Percentiles rank a stretch among this genome's conserved stretches.
These are phyloP conservation scores for Bubo scandiacus DNA, from an alignment of 2,113 vertebrate genomes.

Conservation along the genomic window DNA sequence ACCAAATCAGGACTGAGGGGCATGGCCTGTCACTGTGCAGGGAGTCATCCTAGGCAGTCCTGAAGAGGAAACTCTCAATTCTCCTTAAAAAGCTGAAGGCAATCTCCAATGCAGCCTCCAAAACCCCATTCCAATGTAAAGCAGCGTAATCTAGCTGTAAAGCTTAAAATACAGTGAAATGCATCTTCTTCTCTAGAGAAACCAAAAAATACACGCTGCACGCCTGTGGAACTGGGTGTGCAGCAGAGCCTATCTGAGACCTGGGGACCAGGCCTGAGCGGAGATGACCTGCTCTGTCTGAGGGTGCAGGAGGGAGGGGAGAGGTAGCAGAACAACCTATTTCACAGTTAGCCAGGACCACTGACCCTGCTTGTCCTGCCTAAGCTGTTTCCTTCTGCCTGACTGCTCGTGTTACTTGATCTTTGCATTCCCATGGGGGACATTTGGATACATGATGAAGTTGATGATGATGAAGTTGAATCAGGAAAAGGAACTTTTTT, in stretches of 20 bases:
- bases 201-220: neutral
- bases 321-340: neutral
- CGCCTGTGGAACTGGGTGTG: neutral
- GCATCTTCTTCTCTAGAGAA: neutral
- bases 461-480: neutral
- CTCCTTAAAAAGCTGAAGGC: neutral
- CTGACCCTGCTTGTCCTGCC: neutral
- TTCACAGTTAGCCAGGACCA: neutral
- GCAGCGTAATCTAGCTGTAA: neutral
- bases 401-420: neutral
- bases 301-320: neutral
- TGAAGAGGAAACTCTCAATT: neutral
- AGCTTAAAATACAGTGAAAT: neutral
- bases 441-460: fast-evolving
- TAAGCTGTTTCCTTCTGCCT: neutral
- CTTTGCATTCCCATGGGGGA: neutral
- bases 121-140: neutral
- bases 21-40: fast-evolving
- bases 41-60: neutral
- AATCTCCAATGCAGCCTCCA: neutral
- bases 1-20: neutral
- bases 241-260: neutral
- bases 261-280: neutral
- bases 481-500: neutral
- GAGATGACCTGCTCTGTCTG: neutral